A percentile compares a stretch with the other conserved stretches of the same genome.
phyloP scores from a whole-genome alignment of 2,113 vertebrate species.

The Corythornis madagascariensis region DNA sequence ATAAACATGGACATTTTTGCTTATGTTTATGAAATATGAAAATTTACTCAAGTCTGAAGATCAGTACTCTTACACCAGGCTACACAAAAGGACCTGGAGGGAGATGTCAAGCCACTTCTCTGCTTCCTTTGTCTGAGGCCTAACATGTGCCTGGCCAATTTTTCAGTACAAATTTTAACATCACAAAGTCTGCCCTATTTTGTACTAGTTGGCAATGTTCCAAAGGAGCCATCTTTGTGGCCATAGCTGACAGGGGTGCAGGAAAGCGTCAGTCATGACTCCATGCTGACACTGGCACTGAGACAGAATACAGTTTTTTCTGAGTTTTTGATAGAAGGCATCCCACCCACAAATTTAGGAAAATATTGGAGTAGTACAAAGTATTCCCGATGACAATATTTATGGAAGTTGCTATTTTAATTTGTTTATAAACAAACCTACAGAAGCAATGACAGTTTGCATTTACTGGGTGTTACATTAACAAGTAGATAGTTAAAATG shows the following conservation, averaged over 20 bases:
- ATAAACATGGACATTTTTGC: neutral
- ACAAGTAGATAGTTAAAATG: neutral
- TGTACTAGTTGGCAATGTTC: neutral
- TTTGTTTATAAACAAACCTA: neutral
- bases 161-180: neutral
- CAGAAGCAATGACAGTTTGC: neutral
- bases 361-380: neutral
- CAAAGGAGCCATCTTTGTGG: neutral
- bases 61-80: neutral
- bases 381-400: neutral
- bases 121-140: neutral
- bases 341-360: neutral
- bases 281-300: neutral
- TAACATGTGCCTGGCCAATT: neutral
- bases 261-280: constrained; percentile 12
- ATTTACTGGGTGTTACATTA: neutral
- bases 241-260: neutral
- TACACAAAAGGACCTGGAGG: neutral
- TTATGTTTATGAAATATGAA: neutral
- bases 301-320: neutral
- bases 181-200: neutral
- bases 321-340: neutral
- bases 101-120: neutral
- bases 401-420: neutral
- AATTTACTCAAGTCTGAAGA: neutral